Percentiles rank a stretch among this genome's conserved stretches.
phyloP scores from a whole-genome alignment of 2,797 vertebrate genomes.

The Notolepis coatsorum region DNA sequence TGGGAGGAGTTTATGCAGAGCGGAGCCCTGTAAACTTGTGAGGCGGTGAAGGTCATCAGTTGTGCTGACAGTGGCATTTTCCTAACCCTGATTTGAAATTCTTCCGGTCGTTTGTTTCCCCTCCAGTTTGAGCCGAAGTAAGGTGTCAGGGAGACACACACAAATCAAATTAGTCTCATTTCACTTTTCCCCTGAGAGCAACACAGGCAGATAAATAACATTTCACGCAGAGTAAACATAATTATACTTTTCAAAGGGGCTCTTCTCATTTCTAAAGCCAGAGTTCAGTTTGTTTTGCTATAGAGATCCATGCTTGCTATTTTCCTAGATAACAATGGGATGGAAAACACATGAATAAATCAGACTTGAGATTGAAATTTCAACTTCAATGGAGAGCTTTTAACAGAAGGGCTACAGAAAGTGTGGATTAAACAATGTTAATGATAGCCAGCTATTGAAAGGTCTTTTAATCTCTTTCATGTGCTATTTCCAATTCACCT shows the following conservation, averaged over 20 bases:
- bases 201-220: constrained; percentile 9
- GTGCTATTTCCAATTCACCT: constrained; percentile 72
- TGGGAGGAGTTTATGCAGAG: constrained; percentile 10
- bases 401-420: constrained; percentile 27
- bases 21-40: constrained; percentile 39
- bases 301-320: constrained; percentile 29
- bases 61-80: constrained; percentile 47
- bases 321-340: constrained; percentile 4
- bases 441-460: constrained; percentile 63
- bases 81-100: constrained; percentile 24
- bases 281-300: constrained; percentile 15
- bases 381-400: constrained; percentile 22
- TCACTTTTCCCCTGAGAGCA: constrained; percentile 20
- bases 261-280: constrained; percentile 30
- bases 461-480: constrained; percentile 69
- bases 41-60: constrained; percentile 65
- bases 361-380: constrained; percentile 13
- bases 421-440: constrained; percentile 59
- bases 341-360: constrained; percentile 26
- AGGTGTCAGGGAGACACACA: constrained; percentile 17
- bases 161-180: constrained; percentile 32
- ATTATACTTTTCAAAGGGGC: constrained; percentile 31
- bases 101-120: constrained; percentile 50
- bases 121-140: constrained; percentile 38
- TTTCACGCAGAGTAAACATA: constrained; percentile 21